Percentiles rank a stretch among this genome's conserved stretches.
Conservation (phyloP, 2,113 vertebrate genomes). For the Pygoscelis adeliae region DNA sequence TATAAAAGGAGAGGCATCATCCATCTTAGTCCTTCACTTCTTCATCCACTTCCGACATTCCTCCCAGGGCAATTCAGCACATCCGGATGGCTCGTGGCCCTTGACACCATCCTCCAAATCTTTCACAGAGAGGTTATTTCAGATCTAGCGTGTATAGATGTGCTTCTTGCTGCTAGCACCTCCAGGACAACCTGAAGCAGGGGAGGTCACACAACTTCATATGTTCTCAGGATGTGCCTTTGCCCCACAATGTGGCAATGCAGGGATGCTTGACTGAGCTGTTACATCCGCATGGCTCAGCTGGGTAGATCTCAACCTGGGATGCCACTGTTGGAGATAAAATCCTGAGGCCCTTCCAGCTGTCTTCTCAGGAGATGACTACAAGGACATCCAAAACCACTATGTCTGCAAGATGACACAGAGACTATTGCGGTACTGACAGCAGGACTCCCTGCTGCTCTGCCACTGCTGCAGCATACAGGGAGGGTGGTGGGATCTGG, state of each 20-base stretch:
- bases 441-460: accelerated
- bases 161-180: background rate
- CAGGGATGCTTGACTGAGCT: background rate
- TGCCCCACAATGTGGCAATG: background rate
- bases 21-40: background rate
- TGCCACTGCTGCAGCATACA: background rate
- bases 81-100: background rate
- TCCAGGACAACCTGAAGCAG: background rate
- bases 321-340: background rate
- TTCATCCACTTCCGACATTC: background rate
- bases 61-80: background rate
- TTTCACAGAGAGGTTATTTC: background rate
- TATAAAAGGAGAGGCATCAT: background rate
- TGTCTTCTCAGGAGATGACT: background rate
- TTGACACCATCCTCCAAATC: background rate
- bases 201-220: background rate
- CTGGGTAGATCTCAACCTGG: background rate
- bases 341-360: background rate
- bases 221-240: accelerated
- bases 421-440: background rate
- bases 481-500: background rate
- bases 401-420: background rate
- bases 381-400: background rate
- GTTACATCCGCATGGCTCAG: background rate
- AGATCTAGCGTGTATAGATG: background rate